These are phyloP conservation scores for Anarrhichthys ocellatus DNA, from an alignment of 2,113 vertebrate species.

Conservation along the genomic window DNA sequence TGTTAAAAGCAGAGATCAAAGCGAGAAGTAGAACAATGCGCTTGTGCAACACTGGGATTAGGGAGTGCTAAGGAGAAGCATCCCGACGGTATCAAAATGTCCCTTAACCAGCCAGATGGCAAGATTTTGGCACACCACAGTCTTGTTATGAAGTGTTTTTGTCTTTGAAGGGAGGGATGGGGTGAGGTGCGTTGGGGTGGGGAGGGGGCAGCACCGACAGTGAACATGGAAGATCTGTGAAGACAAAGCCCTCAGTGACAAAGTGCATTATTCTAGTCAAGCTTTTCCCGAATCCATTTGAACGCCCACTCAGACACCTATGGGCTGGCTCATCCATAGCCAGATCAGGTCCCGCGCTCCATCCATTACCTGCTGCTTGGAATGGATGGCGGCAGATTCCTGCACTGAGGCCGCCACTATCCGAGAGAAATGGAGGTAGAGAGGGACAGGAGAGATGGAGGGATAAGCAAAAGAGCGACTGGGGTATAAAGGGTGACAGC, in stretches of 20 bases:
- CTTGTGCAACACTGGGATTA: slow-evolving; percentile 46
- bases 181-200: not conserved
- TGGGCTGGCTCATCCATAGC: slow-evolving; percentile 73
- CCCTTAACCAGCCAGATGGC: slow-evolving; percentile 21
- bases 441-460: slow-evolving; percentile 46
- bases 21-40: slow-evolving; percentile 3
- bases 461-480: slow-evolving; percentile 57
- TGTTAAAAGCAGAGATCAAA: slow-evolving; percentile 43
- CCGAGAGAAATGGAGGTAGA: slow-evolving; percentile 59
- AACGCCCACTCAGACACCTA: slow-evolving; percentile 78
- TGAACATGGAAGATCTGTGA: slow-evolving; percentile 46
- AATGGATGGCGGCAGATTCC: slow-evolving; percentile 67
- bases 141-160: slow-evolving; percentile 41
- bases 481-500: slow-evolving; percentile 45
- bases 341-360: slow-evolving; percentile 64
- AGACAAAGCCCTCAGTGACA: slow-evolving; percentile 63
- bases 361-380: slow-evolving; percentile 76
- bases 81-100: slow-evolving; percentile 43
- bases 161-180: slow-evolving; percentile 45
- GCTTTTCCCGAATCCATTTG: slow-evolving; percentile 68
- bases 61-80: slow-evolving; percentile 20
- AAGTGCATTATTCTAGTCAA: slow-evolving; percentile 72
- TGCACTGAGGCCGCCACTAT: slow-evolving; percentile 47
- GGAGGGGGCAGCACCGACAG: not conserved
- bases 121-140: slow-evolving; percentile 19